Evolutionary conservation across 2,113 vertebrate species (phyloP).

Genomic region (Oophaga pumilio): DNA sequence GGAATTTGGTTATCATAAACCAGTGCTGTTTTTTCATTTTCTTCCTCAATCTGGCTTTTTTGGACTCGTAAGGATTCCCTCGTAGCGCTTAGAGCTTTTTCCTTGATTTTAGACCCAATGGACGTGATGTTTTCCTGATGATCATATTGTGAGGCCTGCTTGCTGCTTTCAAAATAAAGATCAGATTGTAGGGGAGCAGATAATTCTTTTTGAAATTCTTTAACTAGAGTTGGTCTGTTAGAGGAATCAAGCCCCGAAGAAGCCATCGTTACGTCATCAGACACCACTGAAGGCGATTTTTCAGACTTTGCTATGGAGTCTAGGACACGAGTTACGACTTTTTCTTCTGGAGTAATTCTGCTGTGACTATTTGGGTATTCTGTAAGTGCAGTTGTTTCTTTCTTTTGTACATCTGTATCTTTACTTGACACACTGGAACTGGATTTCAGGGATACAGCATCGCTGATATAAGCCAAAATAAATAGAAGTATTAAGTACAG

Average conservation of each 20-base stretch:
- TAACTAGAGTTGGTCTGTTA: too few relatives aligned
- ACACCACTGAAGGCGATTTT: neutral
- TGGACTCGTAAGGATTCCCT: neutral
- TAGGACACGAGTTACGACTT: neutral
- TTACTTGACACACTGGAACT: neutral
- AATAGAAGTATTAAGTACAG: slow-evolving; percentile 7
- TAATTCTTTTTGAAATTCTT: neutral
- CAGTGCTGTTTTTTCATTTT: neutral
- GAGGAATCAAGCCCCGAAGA: neutral
- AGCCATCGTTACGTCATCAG: neutral
- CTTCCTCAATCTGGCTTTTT: neutral
- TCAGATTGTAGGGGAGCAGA: neutral
- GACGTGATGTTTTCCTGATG: neutral
- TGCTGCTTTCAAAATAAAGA: neutral
- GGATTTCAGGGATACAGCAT: neutral
- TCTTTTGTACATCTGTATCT: neutral
- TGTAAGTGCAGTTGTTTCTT: neutral
- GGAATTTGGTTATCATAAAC: neutral
- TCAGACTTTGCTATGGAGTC: neutral
- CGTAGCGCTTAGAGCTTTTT: neutral
- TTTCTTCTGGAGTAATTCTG: too few relatives aligned
- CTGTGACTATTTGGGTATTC: neutral
- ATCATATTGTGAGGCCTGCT: neutral
- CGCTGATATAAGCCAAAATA: slow-evolving; percentile 34
- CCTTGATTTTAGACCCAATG: neutral